Conservation (phyloP, 2,888 invertebrate species). For the Mythimna ferrago region DNA sequence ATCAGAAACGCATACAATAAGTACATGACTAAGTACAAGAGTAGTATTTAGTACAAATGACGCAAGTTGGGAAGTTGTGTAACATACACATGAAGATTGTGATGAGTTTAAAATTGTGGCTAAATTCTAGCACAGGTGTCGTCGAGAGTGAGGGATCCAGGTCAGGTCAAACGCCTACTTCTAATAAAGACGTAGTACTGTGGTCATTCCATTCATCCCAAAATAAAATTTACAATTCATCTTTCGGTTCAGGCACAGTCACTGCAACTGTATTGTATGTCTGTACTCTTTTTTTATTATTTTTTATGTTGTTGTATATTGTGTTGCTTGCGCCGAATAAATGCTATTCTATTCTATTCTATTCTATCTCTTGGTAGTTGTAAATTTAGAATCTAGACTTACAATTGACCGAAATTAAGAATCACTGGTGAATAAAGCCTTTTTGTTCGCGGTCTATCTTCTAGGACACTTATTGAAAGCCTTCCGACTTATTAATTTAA, state of each 20-base stretch:
- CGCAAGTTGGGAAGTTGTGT: constrained; percentile 34
- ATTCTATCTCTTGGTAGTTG: too few relatives aligned
- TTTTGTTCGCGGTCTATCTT: neutral
- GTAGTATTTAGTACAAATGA: constrained; percentile 45
- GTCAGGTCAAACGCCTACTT: constrained; percentile 20
- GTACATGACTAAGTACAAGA: constrained; percentile 31
- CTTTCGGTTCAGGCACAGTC: too few relatives aligned
- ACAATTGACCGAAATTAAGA: neutral
- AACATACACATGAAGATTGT: constrained; percentile 9
- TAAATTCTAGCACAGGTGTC: constrained; percentile 2
- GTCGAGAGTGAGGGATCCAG: neutral
- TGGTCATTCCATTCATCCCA: constrained; percentile 31
- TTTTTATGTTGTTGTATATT: too few relatives aligned
- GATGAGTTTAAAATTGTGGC: constrained; percentile 16
- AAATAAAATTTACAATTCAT: constrained; percentile 1
- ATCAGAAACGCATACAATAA: constrained; percentile 45
- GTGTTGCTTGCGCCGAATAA: too few relatives aligned
- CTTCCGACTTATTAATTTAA: neutral
- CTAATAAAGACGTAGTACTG: constrained; percentile 1
- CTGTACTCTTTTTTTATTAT: too few relatives aligned
- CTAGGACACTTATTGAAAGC: neutral
- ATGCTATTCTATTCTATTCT: too few relatives aligned
- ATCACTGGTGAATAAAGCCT: neutral
- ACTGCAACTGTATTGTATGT: too few relatives aligned
- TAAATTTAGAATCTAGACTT: neutral